A percentile compares a stretch with the other conserved stretches of the same genome.
Evolutionary conservation across 2,797 vertebrate species (phyloP).

Genomic region (Okamejei kenojei): DNA sequence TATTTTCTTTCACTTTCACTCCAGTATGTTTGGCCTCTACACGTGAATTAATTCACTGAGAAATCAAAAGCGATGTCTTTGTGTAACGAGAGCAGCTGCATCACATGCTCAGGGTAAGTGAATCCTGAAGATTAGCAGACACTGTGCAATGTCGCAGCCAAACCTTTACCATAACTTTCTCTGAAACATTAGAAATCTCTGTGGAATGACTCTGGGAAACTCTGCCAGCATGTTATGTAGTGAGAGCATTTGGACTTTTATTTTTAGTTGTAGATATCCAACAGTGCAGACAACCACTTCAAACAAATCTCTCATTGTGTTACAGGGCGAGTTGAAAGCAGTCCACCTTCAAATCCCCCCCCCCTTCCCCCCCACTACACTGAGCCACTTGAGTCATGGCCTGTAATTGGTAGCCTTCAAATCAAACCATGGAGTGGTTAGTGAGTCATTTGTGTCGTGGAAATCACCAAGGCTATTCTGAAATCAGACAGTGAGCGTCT

Average conservation of each 20-base stretch:
- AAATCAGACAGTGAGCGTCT: background rate
- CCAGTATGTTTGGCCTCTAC: background rate
- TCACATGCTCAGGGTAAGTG: background rate
- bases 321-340: background rate
- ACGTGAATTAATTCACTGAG: background rate
- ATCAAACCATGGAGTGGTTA: constrained; percentile 2
- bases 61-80: background rate
- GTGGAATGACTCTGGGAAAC: background rate
- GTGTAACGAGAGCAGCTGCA: background rate
- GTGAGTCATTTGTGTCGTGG: background rate
- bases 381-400: background rate
- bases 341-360: background rate
- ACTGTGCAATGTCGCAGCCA: background rate
- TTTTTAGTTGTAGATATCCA: background rate
- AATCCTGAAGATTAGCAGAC: background rate
- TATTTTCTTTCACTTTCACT: background rate
- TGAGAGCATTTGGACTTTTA: background rate
- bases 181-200: constrained; percentile 27
- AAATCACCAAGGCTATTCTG: background rate
- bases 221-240: constrained; percentile 14
- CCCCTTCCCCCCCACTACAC: background rate
- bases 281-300: background rate
- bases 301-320: background rate
- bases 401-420: background rate
- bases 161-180: background rate